phyloP scores from a whole-genome alignment of 2,797 vertebrate species.

The Silurus lanzhouensis region DNA sequence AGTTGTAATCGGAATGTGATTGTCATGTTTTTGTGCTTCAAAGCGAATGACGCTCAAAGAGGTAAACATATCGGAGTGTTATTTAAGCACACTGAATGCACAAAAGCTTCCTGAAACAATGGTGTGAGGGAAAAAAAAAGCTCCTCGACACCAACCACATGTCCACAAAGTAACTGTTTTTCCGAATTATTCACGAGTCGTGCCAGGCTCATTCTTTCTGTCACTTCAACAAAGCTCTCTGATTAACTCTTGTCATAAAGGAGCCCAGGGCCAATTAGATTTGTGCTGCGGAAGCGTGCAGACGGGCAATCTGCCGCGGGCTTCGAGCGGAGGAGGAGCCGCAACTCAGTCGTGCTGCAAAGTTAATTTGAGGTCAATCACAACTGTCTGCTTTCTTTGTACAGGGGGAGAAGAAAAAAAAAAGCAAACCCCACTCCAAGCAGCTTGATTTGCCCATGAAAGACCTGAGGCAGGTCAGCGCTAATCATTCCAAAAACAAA shows the following conservation, averaged over 20 bases:
- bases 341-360: slow-evolving; percentile 58
- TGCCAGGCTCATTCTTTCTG: slow-evolving; percentile 67
- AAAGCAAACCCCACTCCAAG: background rate
- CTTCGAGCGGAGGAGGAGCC: slow-evolving; percentile 60
- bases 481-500: slow-evolving; percentile 37
- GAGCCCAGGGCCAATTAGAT: slow-evolving; percentile 71
- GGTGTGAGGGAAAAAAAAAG: background rate
- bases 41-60: background rate
- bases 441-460: slow-evolving; percentile 34
- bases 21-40: background rate
- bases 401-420: background rate
- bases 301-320: slow-evolving; percentile 63
- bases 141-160: background rate
- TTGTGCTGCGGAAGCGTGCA: slow-evolving; percentile 58
- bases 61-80: background rate
- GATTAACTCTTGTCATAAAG: slow-evolving; percentile 76
- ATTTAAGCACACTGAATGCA: background rate
- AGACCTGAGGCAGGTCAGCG: slow-evolving; percentile 23
- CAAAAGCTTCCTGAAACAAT: background rate
- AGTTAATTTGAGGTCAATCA: slow-evolving; percentile 67
- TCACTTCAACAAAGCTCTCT: slow-evolving; percentile 72
- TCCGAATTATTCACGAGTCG: slow-evolving; percentile 63
- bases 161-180: slow-evolving; percentile 61
- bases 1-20: background rate
- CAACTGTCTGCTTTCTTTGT: slow-evolving; percentile 39